phyloP scores from a whole-genome alignment of 2,888 invertebrate genomes.

The Agrochola lychnidis region DNA sequence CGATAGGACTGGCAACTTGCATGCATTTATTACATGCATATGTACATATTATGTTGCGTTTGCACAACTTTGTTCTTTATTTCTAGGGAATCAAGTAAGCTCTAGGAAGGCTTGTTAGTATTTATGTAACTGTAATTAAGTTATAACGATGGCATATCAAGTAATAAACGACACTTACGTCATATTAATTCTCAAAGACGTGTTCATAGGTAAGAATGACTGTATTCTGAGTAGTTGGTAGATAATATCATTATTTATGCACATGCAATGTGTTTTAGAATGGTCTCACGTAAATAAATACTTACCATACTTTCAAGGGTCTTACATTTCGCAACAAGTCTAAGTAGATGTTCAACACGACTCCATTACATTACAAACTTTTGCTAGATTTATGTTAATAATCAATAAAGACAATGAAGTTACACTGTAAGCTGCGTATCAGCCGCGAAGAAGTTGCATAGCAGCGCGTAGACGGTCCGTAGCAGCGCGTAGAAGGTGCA shows the following conservation, averaged over 20 bases:
- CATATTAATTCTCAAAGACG: slow-evolving; percentile 20
- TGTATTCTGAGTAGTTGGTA: not conserved
- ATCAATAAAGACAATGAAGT: not conserved
- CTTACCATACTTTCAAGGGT: slow-evolving; percentile 4
- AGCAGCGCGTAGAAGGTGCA: not conserved
- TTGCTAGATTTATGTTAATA: not conserved
- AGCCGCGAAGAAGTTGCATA: not conserved
- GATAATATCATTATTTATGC: slow-evolving; percentile 2
- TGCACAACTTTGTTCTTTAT: slow-evolving; percentile 34
- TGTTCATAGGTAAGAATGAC: not conserved
- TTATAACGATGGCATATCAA: slow-evolving; percentile 9
- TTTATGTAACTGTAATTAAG: not conserved
- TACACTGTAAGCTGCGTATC: not conserved
- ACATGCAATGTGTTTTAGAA: slow-evolving; percentile 14
- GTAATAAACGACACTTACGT: slow-evolving; percentile 14
- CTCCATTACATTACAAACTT: slow-evolving; percentile 6
- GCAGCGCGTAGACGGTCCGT: not conserved
- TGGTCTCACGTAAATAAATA: slow-evolving; percentile 26
- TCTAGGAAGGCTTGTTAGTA: not conserved
- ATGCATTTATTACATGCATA: not conserved
- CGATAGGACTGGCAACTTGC: not conserved
- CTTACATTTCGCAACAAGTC: slow-evolving; percentile 3
- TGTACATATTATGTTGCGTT: not conserved
- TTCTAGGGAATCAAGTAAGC: slow-evolving; percentile 7
- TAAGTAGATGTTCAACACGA: not conserved